Evolutionary conservation across 1,140 invertebrate genomes (phyloP), one percentile per base, ranked within the genome.

Genomic region (Glossosoma conforme): DNA sequence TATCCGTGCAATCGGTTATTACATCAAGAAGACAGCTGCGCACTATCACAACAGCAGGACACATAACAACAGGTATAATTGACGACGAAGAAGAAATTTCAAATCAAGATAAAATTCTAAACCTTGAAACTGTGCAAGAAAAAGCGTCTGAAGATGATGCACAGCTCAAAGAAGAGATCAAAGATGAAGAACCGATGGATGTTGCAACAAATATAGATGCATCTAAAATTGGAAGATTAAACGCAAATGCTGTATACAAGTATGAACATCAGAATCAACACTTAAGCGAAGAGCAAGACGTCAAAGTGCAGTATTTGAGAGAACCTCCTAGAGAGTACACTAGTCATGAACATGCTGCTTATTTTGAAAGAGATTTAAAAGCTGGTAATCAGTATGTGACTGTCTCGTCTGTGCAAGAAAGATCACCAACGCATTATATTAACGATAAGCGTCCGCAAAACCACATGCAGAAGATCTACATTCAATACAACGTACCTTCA

Each of bases 31-130:
- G 76, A 22, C 71, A 74, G 22, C 69, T 80, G 13, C 66, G 79
- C n/a, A 81, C 78, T 2, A 82, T 81, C 41, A 81, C 78, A 3
- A 73, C 79, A 2, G 69, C 79, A 6, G 78, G 78, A 2, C 78
- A 80, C 52, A 81, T 81, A 35, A 79, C 77, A 1, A 74, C 76
- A 36, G 65, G 66, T 20, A 64, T 63, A 0, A 52, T 71, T 2
- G 58, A 54, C 2, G 75, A 78, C 21, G 36, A 57, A 0, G 66
- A 69, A 25, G 47, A 50, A 5, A 24, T 19, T 25, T 45, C 50
- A 1, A 46, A 42, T 17, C 36, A 20, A 44, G 52, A 32, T 32
- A 54, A 51, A 47, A 15, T 14, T 4, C 41, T 6, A 37, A 1
- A 18, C 20, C 2, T 15, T 14, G 24, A 44, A 28, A 25, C 3